phyloP scores from a whole-genome alignment of 2,888 invertebrate species.

The Clusia tigrina region DNA sequence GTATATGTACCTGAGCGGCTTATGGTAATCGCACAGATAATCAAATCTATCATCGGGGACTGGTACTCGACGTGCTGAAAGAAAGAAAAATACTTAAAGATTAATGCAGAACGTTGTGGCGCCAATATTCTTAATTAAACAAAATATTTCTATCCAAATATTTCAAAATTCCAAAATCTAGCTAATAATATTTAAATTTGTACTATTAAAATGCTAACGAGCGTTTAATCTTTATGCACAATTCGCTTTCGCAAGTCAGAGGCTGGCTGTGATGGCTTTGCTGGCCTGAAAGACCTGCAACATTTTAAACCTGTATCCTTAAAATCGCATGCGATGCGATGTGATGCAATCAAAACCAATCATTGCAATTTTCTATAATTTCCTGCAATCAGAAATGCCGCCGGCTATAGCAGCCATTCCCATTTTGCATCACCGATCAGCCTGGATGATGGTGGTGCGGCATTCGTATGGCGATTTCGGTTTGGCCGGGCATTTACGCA shows the following conservation, averaged over 20 bases:
- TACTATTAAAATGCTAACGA: background rate
- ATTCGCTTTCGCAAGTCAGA: background rate
- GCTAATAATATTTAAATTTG: background rate
- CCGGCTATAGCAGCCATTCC: slow-evolving; percentile 15
- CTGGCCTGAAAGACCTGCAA: no score
- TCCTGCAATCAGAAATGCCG: slow-evolving; percentile 52
- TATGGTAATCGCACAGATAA: slow-evolving; percentile 91
- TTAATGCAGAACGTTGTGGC: slow-evolving; percentile 22
- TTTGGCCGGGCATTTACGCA: slow-evolving; percentile 33
- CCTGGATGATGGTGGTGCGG: slow-evolving; percentile 23
- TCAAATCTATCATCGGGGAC: slow-evolving; percentile 96
- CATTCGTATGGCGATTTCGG: slow-evolving; percentile 29
- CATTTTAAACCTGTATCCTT: slow-evolving; percentile 16
- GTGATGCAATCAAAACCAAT: slow-evolving; percentile 39
- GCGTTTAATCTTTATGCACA: background rate
- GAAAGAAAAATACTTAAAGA: slow-evolving; percentile 35
- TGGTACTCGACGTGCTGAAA: slow-evolving; percentile 87
- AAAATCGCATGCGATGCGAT: slow-evolving; percentile 24
- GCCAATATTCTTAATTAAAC: background rate
- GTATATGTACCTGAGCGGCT: slow-evolving; percentile 84
- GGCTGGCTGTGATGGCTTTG: background rate
- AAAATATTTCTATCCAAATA: slow-evolving; percentile 5
- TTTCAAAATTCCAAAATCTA: slow-evolving; percentile 10
- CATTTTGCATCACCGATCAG: slow-evolving; percentile 22
- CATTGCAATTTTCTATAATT: slow-evolving; percentile 62